These are phyloP conservation scores for Aleiodes testaceus DNA, from an alignment of 2,888 invertebrate species.

Conservation along the genomic window DNA sequence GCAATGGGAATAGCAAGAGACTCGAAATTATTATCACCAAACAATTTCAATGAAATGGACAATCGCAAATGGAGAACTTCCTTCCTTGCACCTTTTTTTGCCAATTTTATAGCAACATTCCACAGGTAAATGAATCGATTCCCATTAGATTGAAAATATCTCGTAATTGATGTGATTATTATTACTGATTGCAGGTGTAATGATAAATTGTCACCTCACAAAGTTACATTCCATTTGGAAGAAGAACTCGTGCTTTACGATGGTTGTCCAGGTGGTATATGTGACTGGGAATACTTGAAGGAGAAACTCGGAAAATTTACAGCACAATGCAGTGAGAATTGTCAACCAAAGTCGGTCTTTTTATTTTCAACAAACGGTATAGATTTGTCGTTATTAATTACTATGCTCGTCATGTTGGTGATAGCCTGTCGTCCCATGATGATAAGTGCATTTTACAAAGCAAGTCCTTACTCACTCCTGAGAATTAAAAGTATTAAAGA, in stretches of 20 bases:
- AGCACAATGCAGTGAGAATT: too few species aligned
- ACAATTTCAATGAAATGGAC: slow-evolving; percentile 76
- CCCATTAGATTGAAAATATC: too few species aligned
- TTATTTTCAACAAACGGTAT: too few species aligned
- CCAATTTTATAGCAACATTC: slow-evolving; percentile 81
- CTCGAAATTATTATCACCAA: slow-evolving; percentile 76
- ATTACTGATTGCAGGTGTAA: slow-evolving; percentile 73
- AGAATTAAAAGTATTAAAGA: too few species aligned
- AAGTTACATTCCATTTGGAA: slow-evolving; percentile 80
- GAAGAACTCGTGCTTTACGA: slow-evolving; percentile 79
- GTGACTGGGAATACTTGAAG: slow-evolving; percentile 80
- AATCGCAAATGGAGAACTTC: slow-evolving; percentile 80
- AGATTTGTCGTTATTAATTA: too few species aligned
- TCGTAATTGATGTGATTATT: too few species aligned
- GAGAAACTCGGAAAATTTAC: slow-evolving; percentile 72
- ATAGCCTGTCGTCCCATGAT: too few species aligned
- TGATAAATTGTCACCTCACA: slow-evolving; percentile 65
- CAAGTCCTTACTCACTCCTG: too few species aligned
- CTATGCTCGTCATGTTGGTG: too few species aligned
- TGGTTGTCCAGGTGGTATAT: slow-evolving; percentile 82
- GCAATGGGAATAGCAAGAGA: slow-evolving; percentile 78
- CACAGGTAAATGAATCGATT: slow-evolving; percentile 74
- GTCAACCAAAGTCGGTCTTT: too few species aligned
- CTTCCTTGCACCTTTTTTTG: slow-evolving; percentile 79
- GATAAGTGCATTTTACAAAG: too few species aligned